Percentiles rank a stretch among this genome's conserved stretches.
These are phyloP conservation scores for Anguilla japonica DNA, from an alignment of 2,113 vertebrate species.

Conservation along the genomic window DNA sequence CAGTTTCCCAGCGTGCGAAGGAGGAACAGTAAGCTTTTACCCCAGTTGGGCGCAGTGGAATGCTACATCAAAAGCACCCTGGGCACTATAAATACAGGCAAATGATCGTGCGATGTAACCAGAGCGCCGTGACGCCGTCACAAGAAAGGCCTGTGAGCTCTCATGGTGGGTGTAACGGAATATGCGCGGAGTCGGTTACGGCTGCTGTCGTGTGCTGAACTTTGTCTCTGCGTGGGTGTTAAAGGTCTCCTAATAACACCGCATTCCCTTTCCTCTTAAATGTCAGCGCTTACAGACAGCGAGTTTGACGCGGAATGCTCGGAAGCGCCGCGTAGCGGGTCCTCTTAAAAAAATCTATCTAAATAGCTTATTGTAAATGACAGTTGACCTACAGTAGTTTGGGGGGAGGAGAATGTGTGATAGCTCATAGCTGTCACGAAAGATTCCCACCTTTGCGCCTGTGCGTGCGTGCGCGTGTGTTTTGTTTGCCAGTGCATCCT, in stretches of 20 bases:
- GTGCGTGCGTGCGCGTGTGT: too few relatives aligned
- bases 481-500: too few relatives aligned
- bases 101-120: slow-evolving; percentile 19
- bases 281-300: slow-evolving; percentile 1
- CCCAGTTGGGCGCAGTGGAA: not conserved
- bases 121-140: slow-evolving; percentile 6
- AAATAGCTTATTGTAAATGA: not conserved
- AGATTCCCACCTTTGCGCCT: too few relatives aligned
- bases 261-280: not conserved
- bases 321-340: not conserved
- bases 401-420: too few relatives aligned
- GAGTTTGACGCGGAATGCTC: not conserved
- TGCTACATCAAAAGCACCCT: slow-evolving; percentile 17
- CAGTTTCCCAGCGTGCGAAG: not conserved
- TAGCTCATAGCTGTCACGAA: too few relatives aligned
- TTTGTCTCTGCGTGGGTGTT: not conserved
- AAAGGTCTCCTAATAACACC: slow-evolving; percentile 2
- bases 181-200: slow-evolving; percentile 5
- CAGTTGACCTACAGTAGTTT: too few relatives aligned
- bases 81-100: slow-evolving; percentile 29
- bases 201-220: not conserved
- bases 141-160: slow-evolving; percentile 5
- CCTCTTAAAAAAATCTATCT: not conserved
- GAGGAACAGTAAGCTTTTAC: not conserved
- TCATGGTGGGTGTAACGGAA: not conserved